Percentiles rank a stretch among this genome's conserved stretches.
Conservation (phyloP, 2,113 vertebrate genomes). For the Vulpes vulpes region DNA sequence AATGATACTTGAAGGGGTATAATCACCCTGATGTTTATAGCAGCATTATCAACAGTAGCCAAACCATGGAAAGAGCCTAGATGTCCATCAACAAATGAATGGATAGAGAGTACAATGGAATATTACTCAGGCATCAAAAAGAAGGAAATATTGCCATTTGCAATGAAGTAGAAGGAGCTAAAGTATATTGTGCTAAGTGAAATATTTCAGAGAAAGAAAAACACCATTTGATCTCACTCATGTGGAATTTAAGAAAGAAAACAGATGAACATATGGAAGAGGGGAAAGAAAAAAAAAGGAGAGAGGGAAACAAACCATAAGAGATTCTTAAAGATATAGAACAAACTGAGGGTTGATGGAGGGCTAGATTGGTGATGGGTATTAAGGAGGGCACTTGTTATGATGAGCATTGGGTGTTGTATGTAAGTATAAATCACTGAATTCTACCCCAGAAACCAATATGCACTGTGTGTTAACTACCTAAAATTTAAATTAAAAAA, state of each 20-base stretch:
- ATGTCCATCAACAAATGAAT: neutral
- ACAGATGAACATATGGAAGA: neutral
- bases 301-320: neutral
- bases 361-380: neutral
- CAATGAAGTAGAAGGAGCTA: neutral
- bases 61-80: neutral
- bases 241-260: neutral
- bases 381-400: neutral
- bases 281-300: neutral
- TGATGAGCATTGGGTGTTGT: neutral
- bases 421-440: neutral
- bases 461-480: neutral
- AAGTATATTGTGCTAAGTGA: neutral
- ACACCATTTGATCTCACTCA: neutral
- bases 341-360: neutral
- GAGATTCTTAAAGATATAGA: neutral
- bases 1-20: neutral
- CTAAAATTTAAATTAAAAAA: neutral
- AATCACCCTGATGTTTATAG: neutral
- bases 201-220: neutral
- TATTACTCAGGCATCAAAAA: neutral
- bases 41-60: neutral
- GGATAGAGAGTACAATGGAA: neutral
- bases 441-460: neutral
- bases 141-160: neutral